Base-by-base conservation (phyloP, 2,113 vertebrate genomes). In the Peromyscus maniculatus region DNA sequence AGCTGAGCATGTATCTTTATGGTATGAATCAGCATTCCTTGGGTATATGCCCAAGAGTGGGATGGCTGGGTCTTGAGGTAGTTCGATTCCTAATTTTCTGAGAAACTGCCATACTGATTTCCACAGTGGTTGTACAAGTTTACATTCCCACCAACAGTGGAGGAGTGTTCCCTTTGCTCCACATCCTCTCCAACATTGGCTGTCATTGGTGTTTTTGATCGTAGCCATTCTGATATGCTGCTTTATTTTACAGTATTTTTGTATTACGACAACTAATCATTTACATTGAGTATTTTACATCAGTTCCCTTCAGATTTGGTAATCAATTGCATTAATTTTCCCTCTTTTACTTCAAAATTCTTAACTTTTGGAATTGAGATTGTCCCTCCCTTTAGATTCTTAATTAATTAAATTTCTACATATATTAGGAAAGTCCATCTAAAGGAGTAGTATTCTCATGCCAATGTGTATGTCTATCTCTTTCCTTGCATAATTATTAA, bases 181-280 rank as follows among this genome's bases (percentile, higher is more conserved):
- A n/a, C n/a, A n/a, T n/a, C n/a, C n/a, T n/a, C n/a, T n/a, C n/a
- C n/a, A n/a, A n/a, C n/a, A n/a, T n/a, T n/a, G n/a, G n/a, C n/a
- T n/a, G n/a, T n/a, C n/a, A n/a, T n/a, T n/a, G n/a, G n/a, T n/a
- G n/a, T n/a, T n/a, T n/a, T n/a, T n/a, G n/a, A n/a, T n/a, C n/a
- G n/a, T n/a, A n/a, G n/a, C n/a, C n/a, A n/a, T n/a, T n/a, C n/a
- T n/a, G n/a, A 7, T 78, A 69, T 80, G 17, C 69, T n/a, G 36
- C 62, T 91, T 92, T 95, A 55, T 24, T 79, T 93, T 72, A 88
- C n/a, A 72, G 19, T 66, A 82, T 72, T 90, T 91, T 52, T 87
- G 31, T 67, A 66, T 86, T 64, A 26, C 66, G 21, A 43, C 69
- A 89, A 78, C 26, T 67, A 55, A 43, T 78, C 31, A 49, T 97